A percentile compares a stretch with the other conserved stretches of the same genome.
These are phyloP conservation scores for Galaxea fascicularis DNA, from an alignment of 92 coral and sea anemone species.

Conservation along the genomic window DNA sequence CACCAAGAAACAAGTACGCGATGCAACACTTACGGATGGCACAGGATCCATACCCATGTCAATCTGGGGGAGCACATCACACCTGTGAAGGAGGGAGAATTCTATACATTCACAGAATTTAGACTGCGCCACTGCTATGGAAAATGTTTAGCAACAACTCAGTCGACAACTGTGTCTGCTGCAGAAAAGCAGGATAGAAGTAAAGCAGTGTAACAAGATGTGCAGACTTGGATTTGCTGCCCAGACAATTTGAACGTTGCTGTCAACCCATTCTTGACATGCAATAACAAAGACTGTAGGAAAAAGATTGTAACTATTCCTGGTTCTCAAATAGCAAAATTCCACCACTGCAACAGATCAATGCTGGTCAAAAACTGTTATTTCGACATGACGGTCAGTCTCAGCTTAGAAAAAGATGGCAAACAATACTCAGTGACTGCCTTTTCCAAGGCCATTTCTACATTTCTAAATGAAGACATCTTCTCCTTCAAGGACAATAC, in stretches of 20 bases:
- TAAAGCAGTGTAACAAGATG: background rate
- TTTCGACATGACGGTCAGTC: slow-evolving; percentile 34
- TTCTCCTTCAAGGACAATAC: slow-evolving; percentile 16
- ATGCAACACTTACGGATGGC: too few relatives aligned
- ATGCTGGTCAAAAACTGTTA: slow-evolving; percentile 47
- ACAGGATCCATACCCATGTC: background rate
- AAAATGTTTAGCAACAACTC: slow-evolving; percentile 10
- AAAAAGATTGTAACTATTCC: slow-evolving; percentile 1
- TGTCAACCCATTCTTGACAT: slow-evolving; percentile 26
- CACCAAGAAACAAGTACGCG: too few relatives aligned
- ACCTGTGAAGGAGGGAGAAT: background rate
- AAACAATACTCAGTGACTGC: slow-evolving; percentile 20
- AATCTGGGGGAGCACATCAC: slow-evolving; percentile 26
- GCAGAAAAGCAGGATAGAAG: background rate
- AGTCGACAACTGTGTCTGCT: background rate
- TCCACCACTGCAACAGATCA: slow-evolving; percentile 25
- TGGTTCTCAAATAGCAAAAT: slow-evolving; percentile 27
- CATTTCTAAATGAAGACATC: slow-evolving; percentile 18
- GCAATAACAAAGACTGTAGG: slow-evolving; percentile 35
- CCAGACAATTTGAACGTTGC: slow-evolving; percentile 35
- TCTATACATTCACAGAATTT: slow-evolving; percentile 14
- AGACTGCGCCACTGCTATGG: slow-evolving; percentile 27
- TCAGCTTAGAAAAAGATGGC: slow-evolving; percentile 37
- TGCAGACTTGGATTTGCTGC: slow-evolving; percentile 14
- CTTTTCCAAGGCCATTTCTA: slow-evolving; percentile 23